Evolutionary conservation across 2,888 invertebrate species (phyloP).

Genomic region (Sialis lutaria): DNA sequence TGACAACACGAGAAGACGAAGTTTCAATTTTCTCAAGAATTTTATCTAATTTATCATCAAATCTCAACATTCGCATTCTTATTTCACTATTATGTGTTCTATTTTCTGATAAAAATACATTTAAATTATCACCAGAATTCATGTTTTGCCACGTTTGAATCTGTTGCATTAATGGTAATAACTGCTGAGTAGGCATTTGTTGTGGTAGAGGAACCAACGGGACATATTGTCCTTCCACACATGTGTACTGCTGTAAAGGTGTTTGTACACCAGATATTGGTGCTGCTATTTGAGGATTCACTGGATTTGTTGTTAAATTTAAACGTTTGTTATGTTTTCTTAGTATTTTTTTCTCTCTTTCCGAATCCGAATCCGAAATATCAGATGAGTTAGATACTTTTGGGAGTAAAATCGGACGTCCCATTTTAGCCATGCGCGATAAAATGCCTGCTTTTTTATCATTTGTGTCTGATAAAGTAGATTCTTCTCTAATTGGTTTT

Average conservation of each 20-base stretch:
- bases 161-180: slow-evolving; percentile 5
- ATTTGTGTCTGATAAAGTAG: slow-evolving; percentile 4
- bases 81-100: slow-evolving; percentile 46
- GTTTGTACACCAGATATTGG: neutral
- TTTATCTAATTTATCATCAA: slow-evolving; percentile 43
- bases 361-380: slow-evolving; percentile 28
- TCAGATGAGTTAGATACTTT: slow-evolving; percentile 18
- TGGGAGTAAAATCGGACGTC: slow-evolving; percentile 30
- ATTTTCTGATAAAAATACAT: slow-evolving; percentile 38
- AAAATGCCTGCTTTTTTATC: slow-evolving; percentile 28
- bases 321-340: neutral
- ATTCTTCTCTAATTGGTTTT: neutral
- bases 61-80: slow-evolving; percentile 41
- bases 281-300: neutral
- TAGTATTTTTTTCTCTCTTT: slow-evolving; percentile 13
- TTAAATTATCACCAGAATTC: slow-evolving; percentile 25
- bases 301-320: neutral
- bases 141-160: slow-evolving; percentile 8
- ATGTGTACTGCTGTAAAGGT: slow-evolving; percentile 4
- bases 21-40: slow-evolving; percentile 33
- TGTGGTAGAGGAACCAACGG: slow-evolving; percentile 13
- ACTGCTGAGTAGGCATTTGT: neutral
- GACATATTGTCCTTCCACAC: slow-evolving; percentile 17
- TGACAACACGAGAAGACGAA: too few relatives aligned
- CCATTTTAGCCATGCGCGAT: slow-evolving; percentile 39